Conservation (phyloP, 2,888 invertebrate species). For the Alloplasta piceator region DNA sequence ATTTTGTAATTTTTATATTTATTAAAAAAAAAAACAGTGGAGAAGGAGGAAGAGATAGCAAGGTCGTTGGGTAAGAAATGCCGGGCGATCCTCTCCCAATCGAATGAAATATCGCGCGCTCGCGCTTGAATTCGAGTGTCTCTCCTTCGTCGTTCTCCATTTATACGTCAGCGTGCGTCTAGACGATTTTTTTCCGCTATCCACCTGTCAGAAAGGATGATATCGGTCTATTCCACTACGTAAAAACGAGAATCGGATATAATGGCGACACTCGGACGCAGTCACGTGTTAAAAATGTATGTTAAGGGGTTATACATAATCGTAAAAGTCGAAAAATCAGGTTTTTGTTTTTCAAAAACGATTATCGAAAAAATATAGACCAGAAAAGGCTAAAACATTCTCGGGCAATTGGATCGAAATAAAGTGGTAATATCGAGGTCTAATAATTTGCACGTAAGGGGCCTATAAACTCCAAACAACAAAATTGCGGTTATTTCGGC, state of each 20-base stretch:
- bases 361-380: neutral
- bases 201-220: slow-evolving; percentile 37
- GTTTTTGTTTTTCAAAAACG: neutral
- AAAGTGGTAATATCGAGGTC: too few relatives aligned
- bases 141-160: slow-evolving; percentile 13
- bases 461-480: too few relatives aligned
- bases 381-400: neutral
- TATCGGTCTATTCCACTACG: slow-evolving; percentile 14
- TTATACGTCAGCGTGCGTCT: slow-evolving; percentile 33
- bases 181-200: slow-evolving; percentile 48
- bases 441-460: too few relatives aligned
- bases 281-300: neutral
- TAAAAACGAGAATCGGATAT: slow-evolving; percentile 1
- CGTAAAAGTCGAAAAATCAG: neutral
- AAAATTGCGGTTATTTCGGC: too few relatives aligned
- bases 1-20: too few relatives aligned
- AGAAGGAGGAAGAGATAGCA: slow-evolving; percentile 7
- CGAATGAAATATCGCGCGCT: neutral
- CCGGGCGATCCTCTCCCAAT: slow-evolving; percentile 1
- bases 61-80: slow-evolving; percentile 45
- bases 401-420: neutral
- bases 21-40: neutral
- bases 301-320: neutral
- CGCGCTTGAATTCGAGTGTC: neutral
- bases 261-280: neutral